These are phyloP conservation scores for Scomber scombrus DNA, from an alignment of 2,113 vertebrate species.

Conservation along the genomic window DNA sequence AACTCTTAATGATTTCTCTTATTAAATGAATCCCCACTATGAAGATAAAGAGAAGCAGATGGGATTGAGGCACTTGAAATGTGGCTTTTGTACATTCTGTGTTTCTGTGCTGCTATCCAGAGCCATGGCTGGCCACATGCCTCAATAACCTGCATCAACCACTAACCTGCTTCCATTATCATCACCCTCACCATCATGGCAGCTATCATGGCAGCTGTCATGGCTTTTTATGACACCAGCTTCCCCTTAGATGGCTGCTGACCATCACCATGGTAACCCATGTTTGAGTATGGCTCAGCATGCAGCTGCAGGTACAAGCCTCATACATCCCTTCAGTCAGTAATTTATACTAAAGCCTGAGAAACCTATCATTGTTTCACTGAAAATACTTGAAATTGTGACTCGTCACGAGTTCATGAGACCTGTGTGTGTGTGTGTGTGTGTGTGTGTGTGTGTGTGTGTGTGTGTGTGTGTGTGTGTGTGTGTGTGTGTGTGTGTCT, in stretches of 20 bases:
- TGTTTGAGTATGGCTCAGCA: constrained; percentile 29
- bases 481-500: constrained; percentile 54
- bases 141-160: constrained; percentile 55
- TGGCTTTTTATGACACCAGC: constrained; percentile 27
- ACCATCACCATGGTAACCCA: constrained; percentile 46
- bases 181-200: constrained; percentile 35
- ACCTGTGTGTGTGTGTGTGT: constrained; percentile 65
- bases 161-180: constrained; percentile 67
- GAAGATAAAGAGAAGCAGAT: background rate
- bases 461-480: constrained; percentile 68
- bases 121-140: constrained; percentile 1
- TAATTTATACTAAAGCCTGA: background rate
- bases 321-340: background rate
- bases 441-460: constrained; percentile 66
- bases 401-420: constrained; percentile 14
- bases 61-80: background rate
- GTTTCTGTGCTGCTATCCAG: background rate
- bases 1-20: background rate
- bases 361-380: constrained; percentile 1
- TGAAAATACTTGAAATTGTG: background rate
- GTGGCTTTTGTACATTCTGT: background rate
- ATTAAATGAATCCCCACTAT: background rate
- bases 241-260: constrained; percentile 24
- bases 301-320: constrained; percentile 27
- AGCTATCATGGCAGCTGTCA: constrained; percentile 36